Evolutionary conservation across 2,888 invertebrate genomes (phyloP), one percentile per base, ranked within the genome.

Genomic region (Idaea straminata): DNA sequence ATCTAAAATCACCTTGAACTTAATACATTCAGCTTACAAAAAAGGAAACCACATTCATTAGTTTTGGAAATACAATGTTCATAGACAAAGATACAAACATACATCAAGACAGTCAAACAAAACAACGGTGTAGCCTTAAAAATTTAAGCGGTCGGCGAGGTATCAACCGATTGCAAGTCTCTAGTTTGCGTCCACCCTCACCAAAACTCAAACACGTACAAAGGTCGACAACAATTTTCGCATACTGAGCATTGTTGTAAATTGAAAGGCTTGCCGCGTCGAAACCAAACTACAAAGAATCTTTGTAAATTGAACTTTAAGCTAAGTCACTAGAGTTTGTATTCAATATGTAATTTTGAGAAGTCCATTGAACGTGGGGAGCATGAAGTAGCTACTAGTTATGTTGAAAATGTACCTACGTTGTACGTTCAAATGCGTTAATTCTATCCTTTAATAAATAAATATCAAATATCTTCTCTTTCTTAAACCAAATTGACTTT

Each of bases 211-310:
- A 79, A 78, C 85, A 83, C 85, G 84, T 84, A 83, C 82, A 84
- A 81, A 84, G 85, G 83, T 83, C 83, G 84, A 83, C 84, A 84
- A 85, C 86, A 85, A 85, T 86, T 85, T 86, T 86, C 84, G 85
- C 87, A 86, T 86, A 83, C 86, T 78, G 82, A 86, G 78, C 86
- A 84, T 85, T 85, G 86, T 83, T 81, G 80, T 80, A 83, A 85
- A 87, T 85, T 87, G 85, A 84, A 85, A 84, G 83, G 82, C 85
- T 82, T 80, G 74, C 79, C 81, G 78, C 79, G 79, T 82, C 77
- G 79, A 77, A 80, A 75, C 75, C 76, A 75, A 64, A 67, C 66
- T 73, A 74, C 62, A 71, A 66, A 60, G 66, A 25, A 57, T 60
- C 10, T 13, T 16, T 47, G 63, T 61, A 59, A 47, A 47, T 47